Percentiles rank a stretch among this genome's conserved stretches.
phyloP scores from a whole-genome alignment of 2,888 invertebrate species.

The Ophraella communa region DNA sequence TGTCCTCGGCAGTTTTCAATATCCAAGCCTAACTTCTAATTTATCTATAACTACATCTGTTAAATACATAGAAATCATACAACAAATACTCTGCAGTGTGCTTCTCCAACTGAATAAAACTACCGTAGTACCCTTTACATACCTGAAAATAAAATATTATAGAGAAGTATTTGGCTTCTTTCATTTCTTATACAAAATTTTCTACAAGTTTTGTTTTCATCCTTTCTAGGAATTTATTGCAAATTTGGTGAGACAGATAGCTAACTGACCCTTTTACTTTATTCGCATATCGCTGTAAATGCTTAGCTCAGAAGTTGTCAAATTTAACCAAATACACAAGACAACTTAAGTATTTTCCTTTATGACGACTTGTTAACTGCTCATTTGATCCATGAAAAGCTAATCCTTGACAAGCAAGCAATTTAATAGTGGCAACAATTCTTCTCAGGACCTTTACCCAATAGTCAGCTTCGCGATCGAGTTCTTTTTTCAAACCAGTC shows the following conservation, averaged over 20 bases:
- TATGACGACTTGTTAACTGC: neutral
- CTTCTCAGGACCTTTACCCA: neutral
- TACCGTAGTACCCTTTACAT: neutral
- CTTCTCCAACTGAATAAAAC: slow-evolving; percentile 1
- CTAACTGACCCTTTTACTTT: neutral
- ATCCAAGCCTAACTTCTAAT: neutral
- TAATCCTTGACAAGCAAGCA: neutral
- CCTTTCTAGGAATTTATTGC: neutral
- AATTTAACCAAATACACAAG: slow-evolving; percentile 6
- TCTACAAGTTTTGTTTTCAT: neutral
- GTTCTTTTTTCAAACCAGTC: neutral
- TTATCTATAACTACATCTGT: neutral
- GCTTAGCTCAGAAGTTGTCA: slow-evolving; percentile 3
- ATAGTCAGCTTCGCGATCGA: too few relatives aligned
- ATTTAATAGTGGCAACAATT: neutral
- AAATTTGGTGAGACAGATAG: neutral
- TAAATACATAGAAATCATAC: too few relatives aligned
- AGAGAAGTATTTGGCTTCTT: slow-evolving; percentile 10
- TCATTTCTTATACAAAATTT: neutral
- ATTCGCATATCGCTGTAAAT: neutral
- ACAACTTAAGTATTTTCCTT: slow-evolving; percentile 11
- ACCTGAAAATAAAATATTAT: slow-evolving; percentile 13
- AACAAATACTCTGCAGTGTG: slow-evolving; percentile 1
- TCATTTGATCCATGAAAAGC: slow-evolving; percentile 1
- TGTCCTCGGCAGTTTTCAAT: slow-evolving; percentile 2